phyloP scores from a whole-genome alignment of 2,113 vertebrate genomes.

The Zapornia atra region DNA sequence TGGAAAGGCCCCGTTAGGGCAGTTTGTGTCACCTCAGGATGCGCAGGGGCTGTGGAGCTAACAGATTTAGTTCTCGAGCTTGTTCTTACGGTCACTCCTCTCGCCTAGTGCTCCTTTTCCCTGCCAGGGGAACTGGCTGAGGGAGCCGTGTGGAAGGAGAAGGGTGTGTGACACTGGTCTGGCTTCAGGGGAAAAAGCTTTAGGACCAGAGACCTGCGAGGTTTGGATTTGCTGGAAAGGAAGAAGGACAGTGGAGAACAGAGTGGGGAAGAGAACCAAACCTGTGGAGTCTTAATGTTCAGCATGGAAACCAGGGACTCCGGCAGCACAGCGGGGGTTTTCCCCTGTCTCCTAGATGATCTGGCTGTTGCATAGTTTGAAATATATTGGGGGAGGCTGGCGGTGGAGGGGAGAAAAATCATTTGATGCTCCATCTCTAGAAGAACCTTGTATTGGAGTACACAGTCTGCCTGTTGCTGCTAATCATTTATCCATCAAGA shows the following conservation, averaged over 20 bases:
- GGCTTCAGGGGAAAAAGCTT: not conserved
- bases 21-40: accelerated
- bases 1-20: accelerated
- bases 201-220: not conserved
- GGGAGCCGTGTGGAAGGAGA: not conserved
- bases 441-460: not conserved
- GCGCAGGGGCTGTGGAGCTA: not conserved
- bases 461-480: not conserved
- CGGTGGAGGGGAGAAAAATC: not conserved
- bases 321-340: not conserved
- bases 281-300: not conserved
- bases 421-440: not conserved
- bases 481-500: not conserved
- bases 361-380: not conserved
- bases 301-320: not conserved
- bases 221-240: not conserved
- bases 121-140: not conserved
- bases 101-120: not conserved
- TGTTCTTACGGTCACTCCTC: not conserved
- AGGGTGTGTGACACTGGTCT: accelerated
- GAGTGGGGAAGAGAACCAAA: not conserved
- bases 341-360: not conserved
- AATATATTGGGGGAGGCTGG: not conserved
- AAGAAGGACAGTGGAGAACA: not conserved
- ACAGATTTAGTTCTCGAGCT: not conserved